A percentile compares a stretch with the other conserved stretches of the same genome.
Conservation (phyloP, 2,113 vertebrate species). For the Oreotrochilus melanogaster region DNA sequence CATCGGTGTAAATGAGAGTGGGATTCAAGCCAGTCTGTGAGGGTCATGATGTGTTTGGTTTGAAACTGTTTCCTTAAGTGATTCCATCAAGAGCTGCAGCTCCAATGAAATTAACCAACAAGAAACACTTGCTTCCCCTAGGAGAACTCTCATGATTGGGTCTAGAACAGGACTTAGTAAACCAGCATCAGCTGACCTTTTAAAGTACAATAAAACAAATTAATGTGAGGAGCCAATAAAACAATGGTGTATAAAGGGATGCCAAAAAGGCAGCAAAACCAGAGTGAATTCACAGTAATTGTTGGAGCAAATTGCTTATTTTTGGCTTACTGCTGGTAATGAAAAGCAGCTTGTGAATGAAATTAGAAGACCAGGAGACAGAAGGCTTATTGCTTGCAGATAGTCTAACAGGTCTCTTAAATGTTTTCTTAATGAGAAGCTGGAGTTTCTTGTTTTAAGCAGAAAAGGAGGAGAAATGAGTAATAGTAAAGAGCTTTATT, state of each 20-base stretch:
- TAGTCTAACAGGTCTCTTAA: background rate
- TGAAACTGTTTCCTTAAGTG: background rate
- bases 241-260: background rate
- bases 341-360: conserved; percentile 9
- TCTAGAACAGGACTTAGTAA: background rate
- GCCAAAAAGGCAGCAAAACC: background rate
- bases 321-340: background rate
- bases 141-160: background rate
- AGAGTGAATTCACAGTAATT: conserved; percentile 10
- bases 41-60: background rate
- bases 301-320: background rate
- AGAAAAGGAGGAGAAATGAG: background rate
- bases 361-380: background rate
- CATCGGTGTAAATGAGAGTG: background rate
- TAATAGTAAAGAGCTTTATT: background rate
- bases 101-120: background rate
- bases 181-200: background rate
- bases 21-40: background rate
- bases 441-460: background rate
- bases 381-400: conserved; percentile 6
- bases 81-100: background rate
- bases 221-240: background rate
- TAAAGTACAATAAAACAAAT: background rate
- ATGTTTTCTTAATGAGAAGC: conserved; percentile 3
- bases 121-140: background rate